Evolutionary conservation across 1,140 invertebrate species (phyloP), one percentile per base, ranked within the genome.

Genomic region (Chrysoperla carnea): DNA sequence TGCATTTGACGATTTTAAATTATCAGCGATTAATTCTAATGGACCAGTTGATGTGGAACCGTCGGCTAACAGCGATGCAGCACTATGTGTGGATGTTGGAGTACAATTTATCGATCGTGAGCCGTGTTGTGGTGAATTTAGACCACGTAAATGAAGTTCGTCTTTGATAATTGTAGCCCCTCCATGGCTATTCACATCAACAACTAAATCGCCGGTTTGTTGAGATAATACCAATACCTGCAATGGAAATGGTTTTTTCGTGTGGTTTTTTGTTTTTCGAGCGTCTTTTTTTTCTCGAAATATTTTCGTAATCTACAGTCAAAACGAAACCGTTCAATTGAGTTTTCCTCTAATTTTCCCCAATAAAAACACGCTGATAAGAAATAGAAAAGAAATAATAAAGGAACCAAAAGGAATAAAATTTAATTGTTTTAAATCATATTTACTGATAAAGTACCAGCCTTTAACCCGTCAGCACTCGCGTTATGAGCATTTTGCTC

Each of bases 21-120:
- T 68, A 7, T 58, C 61, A 9, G 62, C 54, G 49, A 72, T 73
- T 36, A 73, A 57, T 46, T 66, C 63, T 29, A 66, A 57, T 29
- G 59, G 58, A 23, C 55, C 55, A 27, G 51, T 53, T 45, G 40
- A 53, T 29, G 45, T 45, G n/a, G 51, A 47, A 43, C 51, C 57
- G 50, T 58, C 58, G 45, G 64, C 63, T 50, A 56, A 57, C 40
- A 60, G 57, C 49, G 64, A 57, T 27, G 63, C 52, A 39, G 64
- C 66, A 45, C 64, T 64, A 43, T 64, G 63, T 17, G 60, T 61
- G 27, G 64, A 64, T 8, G 64, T 64, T 15, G 64, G 64, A 28
- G 60, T 64, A 23, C 60, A 67, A 59, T 64, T 66, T 46, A 66
- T 60, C 13, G 63, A 65, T 36, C 65, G 52, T 40, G 60, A 63